Base-by-base conservation (phyloP, 1,140 invertebrate species). In the Ostrea edulis region DNA sequence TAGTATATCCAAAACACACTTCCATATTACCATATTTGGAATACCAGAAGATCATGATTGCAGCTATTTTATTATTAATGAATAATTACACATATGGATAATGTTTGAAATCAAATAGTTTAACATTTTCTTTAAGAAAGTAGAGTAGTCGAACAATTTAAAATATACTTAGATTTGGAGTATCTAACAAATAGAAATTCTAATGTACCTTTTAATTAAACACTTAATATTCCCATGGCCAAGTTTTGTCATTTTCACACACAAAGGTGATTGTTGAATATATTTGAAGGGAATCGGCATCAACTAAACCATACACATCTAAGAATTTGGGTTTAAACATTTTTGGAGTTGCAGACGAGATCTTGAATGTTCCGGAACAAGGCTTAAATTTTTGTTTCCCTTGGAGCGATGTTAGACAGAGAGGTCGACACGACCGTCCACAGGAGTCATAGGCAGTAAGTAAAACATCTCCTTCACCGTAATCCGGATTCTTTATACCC, bases 361-460 rank as follows among this genome's bases (percentile, higher is more conserved):
- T 82, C 20, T 82, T 53, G 55, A 87, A 87, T 29, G 54, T 77
- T 20, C 86, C 86, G 1, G 71, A 58, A 22, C 86, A 87, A 25
- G 86, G 77, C 53, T 29, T 52, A 20, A 82, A 87, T 25, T n/a
- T 82, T 62, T 20, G 54, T n/a, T 51, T 51, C 20, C 20, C 25
- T 20, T 51, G 53, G 11, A 25, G 29, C 12, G 54, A 14, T 20
- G 29, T 65, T 22, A 87, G 58, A 87, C 86, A 87, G 17, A 54
- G 25, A 2, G 87, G 87, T n/a, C 52, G 52, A 44, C 87, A 87
- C 8, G 81, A 25, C 7, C 82, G 82, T 52, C 82, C 87, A 20
- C 87, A 87, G 11, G 82, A 84, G 62, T 87, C 87, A 51, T 52
- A 84, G 4, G 87, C 87, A 5, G 83, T 71, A 22, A 87, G 14